Evolutionary conservation across 2,113 vertebrate species (phyloP), one percentile per base, ranked within the genome.

Genomic region (Malurus melanocephalus): DNA sequence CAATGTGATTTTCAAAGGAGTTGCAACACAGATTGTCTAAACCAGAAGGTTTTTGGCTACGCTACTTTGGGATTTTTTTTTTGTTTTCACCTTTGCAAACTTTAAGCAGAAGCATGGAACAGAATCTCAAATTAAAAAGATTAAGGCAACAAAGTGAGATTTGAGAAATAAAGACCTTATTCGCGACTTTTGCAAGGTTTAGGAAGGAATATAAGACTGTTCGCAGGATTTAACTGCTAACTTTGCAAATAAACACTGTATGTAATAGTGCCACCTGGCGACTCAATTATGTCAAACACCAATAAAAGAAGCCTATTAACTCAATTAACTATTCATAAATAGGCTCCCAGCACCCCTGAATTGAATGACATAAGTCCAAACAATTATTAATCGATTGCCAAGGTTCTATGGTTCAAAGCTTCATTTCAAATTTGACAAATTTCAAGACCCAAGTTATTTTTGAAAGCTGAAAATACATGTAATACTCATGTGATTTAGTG

Each of bases 241-340:
- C 19, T 48, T 77, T 65, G 62, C 74, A 72, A 45, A 65, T n/a
- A 91, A 91, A 81, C 77, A n/a, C 24, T 40, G 5, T 26, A 59
- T 92, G 35, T 94, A 76, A 81, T 40, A 91, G 80, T 91, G 93
- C 92, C 91, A 92, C 71, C 94, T 92, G 87, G 69, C 92, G 94
- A 90, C 87, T 30, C 51, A 81, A 79, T 30, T 7, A 61, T 78
- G 57, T 69, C 73, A 80, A 87, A 68, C 13, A 65, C 26, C 56
- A 45, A 57, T 51, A 22, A 59, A 80, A 53, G 68, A 60, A 40
- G 3, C n/a, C 16, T 30, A 18, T 38, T 69, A 72, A 51, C 14
- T 51, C 2, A 1, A 77, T 55, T 57, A 90, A 48, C 24, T 61
- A 13, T 51, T 74, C 21, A 18, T 53, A 71, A 61, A 38, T 13